Conservation (phyloP, 1,140 invertebrate species). For the Arion vulgaris region DNA sequence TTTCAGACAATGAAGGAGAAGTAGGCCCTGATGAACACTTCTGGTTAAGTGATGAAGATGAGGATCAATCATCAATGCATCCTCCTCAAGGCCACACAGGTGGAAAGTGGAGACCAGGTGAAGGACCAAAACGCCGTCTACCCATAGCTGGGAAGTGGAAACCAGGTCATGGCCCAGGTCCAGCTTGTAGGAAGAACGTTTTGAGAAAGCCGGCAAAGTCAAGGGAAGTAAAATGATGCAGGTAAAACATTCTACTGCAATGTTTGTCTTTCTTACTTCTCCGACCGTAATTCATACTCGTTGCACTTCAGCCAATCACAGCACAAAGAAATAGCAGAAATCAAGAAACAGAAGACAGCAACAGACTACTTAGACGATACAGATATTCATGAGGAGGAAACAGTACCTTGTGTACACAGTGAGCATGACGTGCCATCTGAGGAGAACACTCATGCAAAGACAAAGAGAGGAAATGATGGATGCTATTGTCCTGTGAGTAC, state of each 20-base stretch:
- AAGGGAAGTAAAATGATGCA: conserved; percentile 4
- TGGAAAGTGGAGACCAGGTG: conserved; percentile 82
- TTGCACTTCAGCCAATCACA: conserved; percentile 37
- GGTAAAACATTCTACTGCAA: conserved; percentile 47
- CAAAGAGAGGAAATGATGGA: conserved; percentile 11
- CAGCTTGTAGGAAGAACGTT: conserved; percentile 30
- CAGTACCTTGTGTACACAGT: neutral
- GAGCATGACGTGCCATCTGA: conserved; percentile 2
- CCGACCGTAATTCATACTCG: conserved; percentile 35
- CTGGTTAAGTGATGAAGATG: conserved; percentile 45
- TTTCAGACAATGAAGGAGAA: conserved; percentile 57
- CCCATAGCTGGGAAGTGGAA: conserved; percentile 53
- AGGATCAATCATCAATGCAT: conserved; percentile 55
- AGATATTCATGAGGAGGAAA: neutral
- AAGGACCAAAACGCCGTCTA: conserved; percentile 45
- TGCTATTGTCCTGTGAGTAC: conserved; percentile 24
- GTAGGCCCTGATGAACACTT: conserved; percentile 42
- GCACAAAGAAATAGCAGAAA: conserved; percentile 11
- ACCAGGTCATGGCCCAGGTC: conserved; percentile 46
- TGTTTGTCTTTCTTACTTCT: conserved; percentile 49
- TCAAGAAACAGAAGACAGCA: conserved; percentile 13
- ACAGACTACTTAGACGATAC: conserved; percentile 17
- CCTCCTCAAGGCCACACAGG: conserved; percentile 79
- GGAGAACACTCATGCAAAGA: neutral
- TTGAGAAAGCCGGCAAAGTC: conserved; percentile 54